Evolutionary conservation across 2,888 invertebrate genomes (phyloP), one percentile per base, ranked within the genome.

Genomic region (Urechis unicinctus): DNA sequence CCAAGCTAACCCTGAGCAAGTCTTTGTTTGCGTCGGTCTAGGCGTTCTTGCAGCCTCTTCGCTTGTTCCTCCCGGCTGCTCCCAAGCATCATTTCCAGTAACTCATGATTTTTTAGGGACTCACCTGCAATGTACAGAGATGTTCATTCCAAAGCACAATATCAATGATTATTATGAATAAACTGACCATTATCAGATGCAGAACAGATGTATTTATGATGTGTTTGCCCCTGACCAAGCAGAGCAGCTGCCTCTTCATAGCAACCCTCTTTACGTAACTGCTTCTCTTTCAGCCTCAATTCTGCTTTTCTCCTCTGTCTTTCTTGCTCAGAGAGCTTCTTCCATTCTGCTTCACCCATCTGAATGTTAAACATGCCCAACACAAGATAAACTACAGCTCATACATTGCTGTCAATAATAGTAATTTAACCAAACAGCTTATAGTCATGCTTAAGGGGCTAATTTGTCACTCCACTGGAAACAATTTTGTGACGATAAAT

Each of bases 321-420:
- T 52, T 65, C 62, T 42, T 58, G 42, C 36, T 64, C 60, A 51
- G 50, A 57, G 47, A 65, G 52, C 6, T 25, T 9, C 1, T 44
- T 30, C 63, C 63, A 65, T 48, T 64, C 59, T 17, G 52, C 53
- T 54, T 64, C 61, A 1, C 62, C 62, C 2, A 56, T 17, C 51
- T 36, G 17, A 36, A 36, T 9, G 36, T 13, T 13, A n/a, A n/a
- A n/a, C n/a, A n/a, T n/a, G n/a, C n/a, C n/a, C n/a, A n/a, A n/a
- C n/a, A n/a, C n/a, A n/a, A n/a, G n/a, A n/a, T n/a, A n/a, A n/a
- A n/a, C n/a, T n/a, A n/a, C n/a, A n/a, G n/a, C n/a, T n/a, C n/a
- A n/a, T n/a, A n/a, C n/a, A n/a, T n/a, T n/a, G n/a, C n/a, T n/a
- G n/a, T n/a, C n/a, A n/a, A n/a, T n/a, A n/a, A n/a, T n/a, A n/a